Percentiles rank a stretch among this genome's conserved stretches.
phyloP scores from a whole-genome alignment of 2,113 vertebrate genomes.

The Datnioides undecimradiatus region DNA sequence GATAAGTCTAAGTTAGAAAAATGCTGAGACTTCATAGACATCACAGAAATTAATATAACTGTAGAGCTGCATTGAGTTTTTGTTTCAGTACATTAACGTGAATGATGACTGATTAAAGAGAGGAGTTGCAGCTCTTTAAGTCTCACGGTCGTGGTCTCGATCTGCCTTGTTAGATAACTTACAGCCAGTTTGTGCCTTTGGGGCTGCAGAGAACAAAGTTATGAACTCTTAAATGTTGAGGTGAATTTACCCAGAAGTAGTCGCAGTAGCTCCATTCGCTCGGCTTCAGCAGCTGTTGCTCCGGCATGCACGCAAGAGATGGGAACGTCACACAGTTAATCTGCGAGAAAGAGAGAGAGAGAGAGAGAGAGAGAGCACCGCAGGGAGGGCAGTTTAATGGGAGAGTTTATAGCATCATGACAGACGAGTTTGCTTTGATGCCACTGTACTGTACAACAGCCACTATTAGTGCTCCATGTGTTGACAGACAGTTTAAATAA shows the following conservation, averaged over 20 bases:
- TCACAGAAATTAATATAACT: neutral
- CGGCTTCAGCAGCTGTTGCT: conserved; percentile 97
- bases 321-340: conserved; percentile 98
- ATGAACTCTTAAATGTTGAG: conserved; percentile 1
- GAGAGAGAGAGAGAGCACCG: neutral
- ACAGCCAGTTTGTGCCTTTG: neutral
- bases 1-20: too few relatives aligned
- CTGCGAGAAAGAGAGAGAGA: conserved; percentile 73
- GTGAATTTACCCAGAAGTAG: conserved; percentile 95
- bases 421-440: conserved; percentile 19
- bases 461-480: neutral
- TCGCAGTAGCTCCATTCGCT: conserved; percentile 99
- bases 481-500: conserved; percentile 15
- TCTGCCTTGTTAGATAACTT: neutral
- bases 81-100: neutral
- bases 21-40: too few relatives aligned
- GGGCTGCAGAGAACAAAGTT: neutral
- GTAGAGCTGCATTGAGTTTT: neutral
- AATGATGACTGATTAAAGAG: neutral
- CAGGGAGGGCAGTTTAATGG: conserved; percentile 10
- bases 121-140: neutral
- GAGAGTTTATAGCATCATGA: neutral
- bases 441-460: conserved; percentile 4
- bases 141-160: neutral
- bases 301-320: conserved; percentile 87